phyloP scores from a whole-genome alignment of 2,888 invertebrate genomes.

The Glaucopsyche alexis region DNA sequence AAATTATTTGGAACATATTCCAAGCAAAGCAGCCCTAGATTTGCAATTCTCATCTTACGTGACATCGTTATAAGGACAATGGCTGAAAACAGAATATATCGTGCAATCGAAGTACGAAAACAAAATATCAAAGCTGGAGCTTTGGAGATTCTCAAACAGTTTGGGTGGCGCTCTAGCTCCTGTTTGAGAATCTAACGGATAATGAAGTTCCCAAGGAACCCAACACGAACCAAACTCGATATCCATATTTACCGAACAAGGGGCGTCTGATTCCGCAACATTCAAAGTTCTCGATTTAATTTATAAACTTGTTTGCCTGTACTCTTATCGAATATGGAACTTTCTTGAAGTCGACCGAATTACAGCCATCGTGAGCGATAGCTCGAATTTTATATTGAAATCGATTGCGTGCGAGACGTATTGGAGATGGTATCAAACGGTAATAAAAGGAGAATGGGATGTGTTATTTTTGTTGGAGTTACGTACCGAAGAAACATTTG shows the following conservation, averaged over 20 bases:
- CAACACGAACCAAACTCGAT: constrained; percentile 50
- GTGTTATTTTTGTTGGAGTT: neutral
- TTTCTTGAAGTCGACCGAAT: constrained; percentile 46
- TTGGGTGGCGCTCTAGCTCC: neutral
- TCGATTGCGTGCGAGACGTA: constrained; percentile 27
- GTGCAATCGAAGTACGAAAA: neutral
- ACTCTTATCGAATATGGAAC: constrained; percentile 56
- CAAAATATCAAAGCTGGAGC: neutral
- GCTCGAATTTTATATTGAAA: constrained; percentile 29
- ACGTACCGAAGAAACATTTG: neutral
- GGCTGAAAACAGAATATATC: neutral
- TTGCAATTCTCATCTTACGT: too few relatives aligned
- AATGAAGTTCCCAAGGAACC: constrained; percentile 39
- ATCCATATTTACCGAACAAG: constrained; percentile 65
- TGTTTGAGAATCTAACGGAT: constrained; percentile 10
- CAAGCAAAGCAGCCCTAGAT: too few relatives aligned
- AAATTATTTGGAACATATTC: too few relatives aligned
- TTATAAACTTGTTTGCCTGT: constrained; percentile 72
- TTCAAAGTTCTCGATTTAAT: constrained; percentile 73
- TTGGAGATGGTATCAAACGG: neutral
- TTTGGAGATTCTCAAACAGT: too few relatives aligned
- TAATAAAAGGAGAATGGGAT: constrained; percentile 8
- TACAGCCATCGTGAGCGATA: constrained; percentile 35
- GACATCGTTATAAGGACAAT: too few relatives aligned
- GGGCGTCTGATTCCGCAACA: constrained; percentile 62